phyloP scores from a whole-genome alignment of 2,113 vertebrate genomes.

The Aspidoscelis tigris region DNA sequence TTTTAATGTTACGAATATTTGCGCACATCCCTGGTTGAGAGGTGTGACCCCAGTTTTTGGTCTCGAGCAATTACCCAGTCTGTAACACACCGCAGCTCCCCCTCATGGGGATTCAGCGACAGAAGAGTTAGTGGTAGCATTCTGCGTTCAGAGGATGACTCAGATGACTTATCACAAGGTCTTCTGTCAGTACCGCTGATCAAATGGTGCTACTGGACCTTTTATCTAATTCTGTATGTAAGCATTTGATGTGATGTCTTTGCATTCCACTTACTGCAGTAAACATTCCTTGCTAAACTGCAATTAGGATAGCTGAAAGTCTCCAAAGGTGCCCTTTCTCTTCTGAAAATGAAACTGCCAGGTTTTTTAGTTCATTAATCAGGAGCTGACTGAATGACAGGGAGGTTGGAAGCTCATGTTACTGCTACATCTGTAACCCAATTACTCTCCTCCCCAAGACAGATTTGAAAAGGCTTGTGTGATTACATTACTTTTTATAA shows the following conservation, averaged over 20 bases:
- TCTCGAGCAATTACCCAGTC: too few species aligned
- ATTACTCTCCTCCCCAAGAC: slow-evolving; percentile 8
- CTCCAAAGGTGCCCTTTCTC: slow-evolving; percentile 5
- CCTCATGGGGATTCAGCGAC: too few species aligned
- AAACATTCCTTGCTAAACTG: too few species aligned
- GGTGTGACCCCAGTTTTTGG: too few species aligned
- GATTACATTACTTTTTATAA: slow-evolving; percentile 1
- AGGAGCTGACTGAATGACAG: slow-evolving; percentile 15
- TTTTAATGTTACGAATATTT: too few species aligned
- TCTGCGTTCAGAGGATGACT: too few species aligned
- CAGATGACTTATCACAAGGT: too few species aligned
- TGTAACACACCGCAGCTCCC: too few species aligned
- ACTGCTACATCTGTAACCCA: slow-evolving; percentile 3
- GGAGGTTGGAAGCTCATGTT: neutral
- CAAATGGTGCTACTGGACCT: too few species aligned
- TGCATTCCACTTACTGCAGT: neutral
- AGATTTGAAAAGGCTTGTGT: slow-evolving; percentile 3
- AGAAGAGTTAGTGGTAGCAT: too few species aligned
- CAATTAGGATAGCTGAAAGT: neutral
- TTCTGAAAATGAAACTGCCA: slow-evolving; percentile 10
- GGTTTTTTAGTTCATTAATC: slow-evolving; percentile 30
- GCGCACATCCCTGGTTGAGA: too few species aligned
- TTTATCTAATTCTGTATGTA: neutral
- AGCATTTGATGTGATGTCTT: neutral
- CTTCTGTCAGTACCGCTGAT: too few species aligned